phyloP scores from a whole-genome alignment of 1,140 invertebrate species.

The Ostrea edulis region DNA sequence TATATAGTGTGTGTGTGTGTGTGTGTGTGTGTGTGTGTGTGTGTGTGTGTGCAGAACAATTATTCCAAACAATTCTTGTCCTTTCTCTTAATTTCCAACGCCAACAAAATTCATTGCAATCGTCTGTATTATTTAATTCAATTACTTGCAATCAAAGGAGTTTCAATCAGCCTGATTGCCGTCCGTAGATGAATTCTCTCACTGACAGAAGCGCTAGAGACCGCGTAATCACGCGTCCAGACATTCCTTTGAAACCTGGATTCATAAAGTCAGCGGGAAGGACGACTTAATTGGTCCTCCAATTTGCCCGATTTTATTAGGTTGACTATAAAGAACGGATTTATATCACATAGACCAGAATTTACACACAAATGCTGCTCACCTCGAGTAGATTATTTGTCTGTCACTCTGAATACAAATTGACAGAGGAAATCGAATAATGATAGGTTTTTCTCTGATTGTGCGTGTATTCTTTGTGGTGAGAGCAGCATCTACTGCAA shows the following conservation, averaged over 20 bases:
- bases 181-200: not conserved
- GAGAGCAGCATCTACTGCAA: not conserved
- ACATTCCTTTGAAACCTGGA: not conserved
- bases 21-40: too few species aligned
- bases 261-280: not conserved
- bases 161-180: not conserved
- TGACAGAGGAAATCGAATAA: not conserved
- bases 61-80: too few species aligned
- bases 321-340: not conserved
- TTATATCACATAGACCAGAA: not conserved
- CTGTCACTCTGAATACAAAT: not conserved
- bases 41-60: too few species aligned
- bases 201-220: not conserved
- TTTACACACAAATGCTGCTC: not conserved
- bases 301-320: slow-evolving; percentile 9
- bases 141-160: not conserved
- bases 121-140: slow-evolving; percentile 16
- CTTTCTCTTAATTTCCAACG: not conserved
- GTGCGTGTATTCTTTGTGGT: not conserved
- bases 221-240: not conserved
- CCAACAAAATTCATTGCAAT: not conserved
- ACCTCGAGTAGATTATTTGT: not conserved
- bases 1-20: too few species aligned
- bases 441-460: not conserved
- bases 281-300: not conserved